Evolutionary conservation across 2,113 vertebrate genomes (phyloP).

Genomic region (Mandrillus leucophaeus): DNA sequence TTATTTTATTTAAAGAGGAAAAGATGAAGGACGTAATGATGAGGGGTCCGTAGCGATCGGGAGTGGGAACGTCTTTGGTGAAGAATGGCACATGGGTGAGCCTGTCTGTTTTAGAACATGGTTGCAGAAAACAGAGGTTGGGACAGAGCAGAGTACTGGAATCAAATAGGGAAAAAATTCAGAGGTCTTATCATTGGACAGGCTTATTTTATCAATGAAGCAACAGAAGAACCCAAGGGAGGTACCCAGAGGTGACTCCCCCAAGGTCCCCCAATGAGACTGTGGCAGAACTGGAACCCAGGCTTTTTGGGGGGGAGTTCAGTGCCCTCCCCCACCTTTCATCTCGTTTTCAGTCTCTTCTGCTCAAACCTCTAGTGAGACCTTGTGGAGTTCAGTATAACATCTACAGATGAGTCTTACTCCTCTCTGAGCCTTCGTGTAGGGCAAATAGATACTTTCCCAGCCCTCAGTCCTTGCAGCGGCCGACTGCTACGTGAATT

Average conservation of each 20-base stretch:
- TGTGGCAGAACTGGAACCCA: not conserved
- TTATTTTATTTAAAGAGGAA: not conserved
- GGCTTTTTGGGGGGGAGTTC: too few species aligned
- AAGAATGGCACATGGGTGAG: not conserved
- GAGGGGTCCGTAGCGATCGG: rapidly evolving
- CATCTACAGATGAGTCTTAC: not conserved
- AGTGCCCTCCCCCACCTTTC: not conserved
- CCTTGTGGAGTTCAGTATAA: not conserved
- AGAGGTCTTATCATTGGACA: not conserved
- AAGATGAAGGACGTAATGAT: too few species aligned
- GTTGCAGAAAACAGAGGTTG: not conserved
- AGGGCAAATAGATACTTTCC: not conserved
- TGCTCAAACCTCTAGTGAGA: not conserved
- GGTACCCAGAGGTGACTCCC: rapidly evolving
- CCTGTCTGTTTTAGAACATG: not conserved
- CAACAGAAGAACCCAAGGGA: not conserved
- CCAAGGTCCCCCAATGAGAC: too few species aligned
- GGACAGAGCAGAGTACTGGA: not conserved
- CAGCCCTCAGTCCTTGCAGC: not conserved
- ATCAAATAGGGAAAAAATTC: not conserved
- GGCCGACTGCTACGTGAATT: not conserved
- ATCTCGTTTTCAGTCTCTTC: not conserved
- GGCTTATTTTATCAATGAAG: not conserved
- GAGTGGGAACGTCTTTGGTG: not conserved
- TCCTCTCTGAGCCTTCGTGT: not conserved